Evolutionary conservation across 37 sponge, comb jelly and placozoan species (phyloP).

Genomic region (Theonella swinhoei): DNA sequence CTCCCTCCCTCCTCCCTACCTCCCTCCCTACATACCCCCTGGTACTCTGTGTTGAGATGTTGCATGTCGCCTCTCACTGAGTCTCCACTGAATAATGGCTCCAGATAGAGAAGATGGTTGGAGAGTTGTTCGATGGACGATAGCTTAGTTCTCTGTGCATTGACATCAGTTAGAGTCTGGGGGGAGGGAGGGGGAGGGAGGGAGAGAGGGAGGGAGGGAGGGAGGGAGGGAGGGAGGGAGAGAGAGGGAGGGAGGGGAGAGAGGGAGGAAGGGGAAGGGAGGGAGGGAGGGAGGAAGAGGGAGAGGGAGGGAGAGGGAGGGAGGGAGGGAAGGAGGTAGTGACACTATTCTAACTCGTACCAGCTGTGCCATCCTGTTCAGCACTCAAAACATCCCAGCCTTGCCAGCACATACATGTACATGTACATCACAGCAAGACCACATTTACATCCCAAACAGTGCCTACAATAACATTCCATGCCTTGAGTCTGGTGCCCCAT

Average conservation of each 20-base stretch:
- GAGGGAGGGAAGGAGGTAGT: slow-evolving; percentile 18
- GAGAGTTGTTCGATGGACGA: slow-evolving; percentile 47
- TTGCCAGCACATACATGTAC: too few relatives aligned
- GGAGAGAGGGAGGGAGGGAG: too few relatives aligned
- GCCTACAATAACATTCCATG: too few relatives aligned
- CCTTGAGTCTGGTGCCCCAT: too few relatives aligned
- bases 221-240: neutral
- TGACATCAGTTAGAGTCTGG: slow-evolving; percentile 27
- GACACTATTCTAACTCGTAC: slow-evolving; percentile 4
- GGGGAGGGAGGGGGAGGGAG: neutral
- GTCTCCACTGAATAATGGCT: slow-evolving; percentile 58
- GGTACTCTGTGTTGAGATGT: slow-evolving; percentile 4
- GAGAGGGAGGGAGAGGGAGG: slow-evolving; percentile 5
- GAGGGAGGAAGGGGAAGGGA: neutral
- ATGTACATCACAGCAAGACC: too few relatives aligned
- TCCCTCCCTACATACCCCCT: neutral
- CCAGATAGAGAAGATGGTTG: slow-evolving; percentile 61
- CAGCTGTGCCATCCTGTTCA: too few relatives aligned
- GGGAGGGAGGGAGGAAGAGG: too few relatives aligned
- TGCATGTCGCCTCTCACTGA: slow-evolving; percentile 31
- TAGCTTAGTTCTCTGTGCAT: slow-evolving; percentile 28
- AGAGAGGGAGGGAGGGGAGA: neutral
- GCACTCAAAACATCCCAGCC: too few relatives aligned
- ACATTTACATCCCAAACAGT: too few relatives aligned
- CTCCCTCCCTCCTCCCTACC: too few relatives aligned